Conservation (phyloP, 2,797 vertebrate genomes). For the Malurus splendens region DNA sequence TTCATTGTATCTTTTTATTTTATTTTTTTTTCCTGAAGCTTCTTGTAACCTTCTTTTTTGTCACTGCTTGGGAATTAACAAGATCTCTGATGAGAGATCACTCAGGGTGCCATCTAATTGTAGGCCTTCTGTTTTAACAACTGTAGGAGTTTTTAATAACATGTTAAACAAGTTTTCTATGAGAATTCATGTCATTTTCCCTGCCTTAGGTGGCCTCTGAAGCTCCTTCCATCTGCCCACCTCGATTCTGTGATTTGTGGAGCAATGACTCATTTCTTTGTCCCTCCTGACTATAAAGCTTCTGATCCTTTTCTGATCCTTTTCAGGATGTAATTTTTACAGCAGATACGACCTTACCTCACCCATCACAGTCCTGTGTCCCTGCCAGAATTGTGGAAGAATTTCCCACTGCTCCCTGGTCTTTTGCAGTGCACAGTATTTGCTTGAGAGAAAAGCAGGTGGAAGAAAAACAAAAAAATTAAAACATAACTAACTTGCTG, state of each 20-base stretch:
- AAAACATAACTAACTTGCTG: not conserved
- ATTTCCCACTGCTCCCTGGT: not conserved
- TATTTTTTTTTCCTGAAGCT: accelerated
- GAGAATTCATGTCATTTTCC: not conserved
- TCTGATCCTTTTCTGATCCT: not conserved
- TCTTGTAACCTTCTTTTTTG: not conserved
- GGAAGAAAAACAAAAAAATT: not conserved
- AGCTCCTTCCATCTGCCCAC: not conserved
- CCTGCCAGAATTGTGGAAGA: not conserved
- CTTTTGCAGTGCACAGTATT: not conserved
- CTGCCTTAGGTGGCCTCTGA: not conserved
- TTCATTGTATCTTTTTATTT: too few relatives aligned
- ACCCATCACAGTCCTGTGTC: not conserved
- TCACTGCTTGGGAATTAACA: not conserved
- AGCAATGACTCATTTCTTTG: not conserved
- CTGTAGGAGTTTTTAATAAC: not conserved
- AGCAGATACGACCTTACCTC: not conserved
- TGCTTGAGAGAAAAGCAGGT: not conserved
- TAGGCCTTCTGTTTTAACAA: not conserved
- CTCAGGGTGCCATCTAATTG: not conserved
- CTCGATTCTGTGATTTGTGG: not conserved
- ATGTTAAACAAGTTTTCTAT: not conserved
- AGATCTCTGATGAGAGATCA: not conserved
- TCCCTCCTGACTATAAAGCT: not conserved
- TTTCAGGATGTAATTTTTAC: not conserved